A percentile compares a stretch with the other conserved stretches of the same genome.
Evolutionary conservation across 2,797 vertebrate genomes (phyloP).

Genomic region (Sebastiscus tertius): DNA sequence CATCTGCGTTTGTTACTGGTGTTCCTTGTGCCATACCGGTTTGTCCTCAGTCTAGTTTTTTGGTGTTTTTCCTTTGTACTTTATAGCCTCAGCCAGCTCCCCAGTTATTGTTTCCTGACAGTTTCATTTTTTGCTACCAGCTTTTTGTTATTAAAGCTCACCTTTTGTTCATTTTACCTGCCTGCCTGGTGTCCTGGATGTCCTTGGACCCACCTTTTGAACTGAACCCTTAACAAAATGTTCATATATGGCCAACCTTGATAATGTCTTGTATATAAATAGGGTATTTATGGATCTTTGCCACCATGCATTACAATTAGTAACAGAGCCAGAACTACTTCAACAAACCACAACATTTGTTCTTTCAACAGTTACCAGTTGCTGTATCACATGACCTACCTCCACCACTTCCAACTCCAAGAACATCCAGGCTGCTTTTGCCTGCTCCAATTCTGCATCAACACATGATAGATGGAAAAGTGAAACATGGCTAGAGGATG

Average conservation of each 20-base stretch:
- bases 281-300: neutral
- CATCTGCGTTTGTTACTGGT: no score
- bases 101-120: neutral
- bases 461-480: neutral
- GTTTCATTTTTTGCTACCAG: neutral
- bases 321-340: neutral
- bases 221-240: neutral
- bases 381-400: conserved; percentile 74
- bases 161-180: neutral
- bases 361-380: neutral
- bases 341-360: neutral
- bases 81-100: neutral
- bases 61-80: neutral
- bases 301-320: neutral
- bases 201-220: neutral
- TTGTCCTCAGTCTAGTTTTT: no score
- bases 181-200: neutral
- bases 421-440: conserved; percentile 85
- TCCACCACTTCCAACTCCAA: conserved; percentile 89
- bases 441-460: conserved; percentile 80
- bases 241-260: neutral
- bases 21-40: no score
- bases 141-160: neutral
- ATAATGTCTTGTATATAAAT: neutral
- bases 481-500: neutral